These are phyloP conservation scores for Rugalucina vietnamica DNA, from an alignment of 2,888 invertebrate genomes.

Conservation along the genomic window DNA sequence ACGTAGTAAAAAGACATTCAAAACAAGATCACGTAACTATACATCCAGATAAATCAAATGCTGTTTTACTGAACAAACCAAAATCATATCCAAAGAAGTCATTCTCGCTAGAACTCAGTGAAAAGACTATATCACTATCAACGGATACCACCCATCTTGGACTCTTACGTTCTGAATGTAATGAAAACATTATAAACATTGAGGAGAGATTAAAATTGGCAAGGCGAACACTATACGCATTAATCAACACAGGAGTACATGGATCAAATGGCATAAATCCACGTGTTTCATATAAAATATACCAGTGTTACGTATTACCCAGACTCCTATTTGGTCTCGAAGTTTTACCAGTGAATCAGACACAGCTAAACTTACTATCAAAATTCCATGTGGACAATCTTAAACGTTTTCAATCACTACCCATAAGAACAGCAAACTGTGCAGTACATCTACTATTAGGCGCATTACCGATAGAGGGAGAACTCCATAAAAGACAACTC, in stretches of 20 bases:
- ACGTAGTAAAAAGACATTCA: too few relatives aligned
- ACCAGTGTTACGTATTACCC: background rate
- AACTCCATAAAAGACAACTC: background rate
- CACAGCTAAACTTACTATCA: background rate
- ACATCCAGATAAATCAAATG: background rate
- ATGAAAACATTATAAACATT: background rate
- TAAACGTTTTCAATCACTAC: too few relatives aligned
- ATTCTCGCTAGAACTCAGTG: background rate
- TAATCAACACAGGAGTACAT: too few relatives aligned
- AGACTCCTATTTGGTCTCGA: background rate
- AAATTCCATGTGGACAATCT: background rate
- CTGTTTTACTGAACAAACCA: background rate
- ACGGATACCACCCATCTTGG: background rate
- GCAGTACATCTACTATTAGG: background rate
- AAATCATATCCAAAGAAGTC: background rate
- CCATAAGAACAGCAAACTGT: background rate
- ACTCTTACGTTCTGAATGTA: background rate
- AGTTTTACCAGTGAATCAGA: background rate
- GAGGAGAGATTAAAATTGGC: background rate
- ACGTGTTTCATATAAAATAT: background rate
- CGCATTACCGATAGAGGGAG: background rate
- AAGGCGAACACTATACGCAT: conserved; percentile 1
- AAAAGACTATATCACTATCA: background rate
- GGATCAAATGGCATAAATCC: background rate
- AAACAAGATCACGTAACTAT: too few relatives aligned